Percentiles rank a stretch among this genome's conserved stretches.
Evolutionary conservation across 2,888 invertebrate species (phyloP).

Genomic region (Notocelia uddmanniana): DNA sequence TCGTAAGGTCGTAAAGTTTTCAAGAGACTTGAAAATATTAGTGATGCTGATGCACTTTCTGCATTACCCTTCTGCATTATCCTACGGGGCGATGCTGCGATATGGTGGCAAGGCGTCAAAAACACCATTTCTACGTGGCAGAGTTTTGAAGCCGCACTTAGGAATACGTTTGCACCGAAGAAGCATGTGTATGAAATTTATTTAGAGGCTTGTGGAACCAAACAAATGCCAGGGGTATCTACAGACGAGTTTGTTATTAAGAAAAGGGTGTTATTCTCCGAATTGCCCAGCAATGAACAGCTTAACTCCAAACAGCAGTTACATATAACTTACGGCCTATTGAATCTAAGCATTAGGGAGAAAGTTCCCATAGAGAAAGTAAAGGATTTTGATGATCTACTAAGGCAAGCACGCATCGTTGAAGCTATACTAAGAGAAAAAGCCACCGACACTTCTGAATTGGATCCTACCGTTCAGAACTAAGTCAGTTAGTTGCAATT

Average conservation of each 20-base stretch:
- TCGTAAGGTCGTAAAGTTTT: constrained; percentile 15
- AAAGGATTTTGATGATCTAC: constrained; percentile 24
- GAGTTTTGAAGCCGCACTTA: not conserved
- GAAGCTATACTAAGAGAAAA: constrained; percentile 12
- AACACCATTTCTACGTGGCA: constrained; percentile 11
- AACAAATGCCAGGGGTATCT: constrained; percentile 7
- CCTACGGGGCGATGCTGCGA: constrained; percentile 15
- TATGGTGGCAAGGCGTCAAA: constrained; percentile 17
- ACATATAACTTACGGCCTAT: constrained; percentile 10
- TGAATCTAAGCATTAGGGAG: constrained; percentile 17
- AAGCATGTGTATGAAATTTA: constrained; percentile 17
- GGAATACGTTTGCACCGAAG: constrained; percentile 24
- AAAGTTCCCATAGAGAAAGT: constrained; percentile 26
- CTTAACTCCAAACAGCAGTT: constrained; percentile 22
- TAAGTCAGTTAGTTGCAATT: too few relatives aligned
- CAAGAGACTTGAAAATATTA: constrained; percentile 13
- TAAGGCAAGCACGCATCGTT: constrained; percentile 9
- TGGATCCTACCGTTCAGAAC: too few relatives aligned
- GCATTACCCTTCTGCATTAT: constrained; percentile 12
- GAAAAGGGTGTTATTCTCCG: constrained; percentile 25
- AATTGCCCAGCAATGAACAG: constrained; percentile 23
- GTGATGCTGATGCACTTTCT: constrained; percentile 10
- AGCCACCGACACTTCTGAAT: too few relatives aligned
- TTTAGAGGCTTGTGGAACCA: constrained; percentile 19
- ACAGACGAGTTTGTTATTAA: constrained; percentile 15